A percentile compares a stretch with the other conserved stretches of the same genome.
Conservation (phyloP, 2,113 vertebrate species). For the Psittacara wagleri region DNA sequence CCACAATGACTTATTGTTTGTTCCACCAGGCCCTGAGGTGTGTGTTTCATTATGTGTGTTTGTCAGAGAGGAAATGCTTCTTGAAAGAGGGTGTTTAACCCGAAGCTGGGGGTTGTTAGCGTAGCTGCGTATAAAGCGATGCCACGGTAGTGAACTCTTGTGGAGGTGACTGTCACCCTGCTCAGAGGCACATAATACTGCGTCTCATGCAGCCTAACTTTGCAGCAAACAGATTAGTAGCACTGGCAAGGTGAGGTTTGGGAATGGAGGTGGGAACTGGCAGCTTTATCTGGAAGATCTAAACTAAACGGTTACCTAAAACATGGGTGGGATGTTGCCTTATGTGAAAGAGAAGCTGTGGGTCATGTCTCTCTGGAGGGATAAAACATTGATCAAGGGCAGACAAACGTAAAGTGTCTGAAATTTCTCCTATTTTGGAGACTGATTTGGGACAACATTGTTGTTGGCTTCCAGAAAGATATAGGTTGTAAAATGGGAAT, state of each 20-base stretch:
- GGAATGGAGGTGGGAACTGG: neutral
- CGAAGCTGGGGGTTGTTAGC: neutral
- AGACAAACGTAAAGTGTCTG: neutral
- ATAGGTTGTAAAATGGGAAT: neutral
- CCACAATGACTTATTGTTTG: neutral
- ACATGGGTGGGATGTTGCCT: rapidly evolving
- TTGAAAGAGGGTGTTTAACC: neutral
- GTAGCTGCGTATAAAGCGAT: rapidly evolving
- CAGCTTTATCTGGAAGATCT: neutral
- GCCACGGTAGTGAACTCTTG: neutral
- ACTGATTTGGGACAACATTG: neutral
- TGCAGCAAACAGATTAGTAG: neutral
- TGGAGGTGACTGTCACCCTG: neutral
- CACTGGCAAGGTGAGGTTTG: neutral
- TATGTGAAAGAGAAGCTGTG: neutral
- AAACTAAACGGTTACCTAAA: neutral
- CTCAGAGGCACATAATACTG: neutral
- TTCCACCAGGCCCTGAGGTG: neutral
- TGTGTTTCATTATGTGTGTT: neutral
- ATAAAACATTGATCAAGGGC: neutral
- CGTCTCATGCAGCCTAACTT: neutral
- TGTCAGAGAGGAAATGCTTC: neutral
- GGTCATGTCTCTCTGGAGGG: neutral
- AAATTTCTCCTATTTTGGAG: neutral
- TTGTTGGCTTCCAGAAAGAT: neutral